Base-by-base conservation (phyloP, 2,888 invertebrate genomes). In the Calliopum simillimum region DNA sequence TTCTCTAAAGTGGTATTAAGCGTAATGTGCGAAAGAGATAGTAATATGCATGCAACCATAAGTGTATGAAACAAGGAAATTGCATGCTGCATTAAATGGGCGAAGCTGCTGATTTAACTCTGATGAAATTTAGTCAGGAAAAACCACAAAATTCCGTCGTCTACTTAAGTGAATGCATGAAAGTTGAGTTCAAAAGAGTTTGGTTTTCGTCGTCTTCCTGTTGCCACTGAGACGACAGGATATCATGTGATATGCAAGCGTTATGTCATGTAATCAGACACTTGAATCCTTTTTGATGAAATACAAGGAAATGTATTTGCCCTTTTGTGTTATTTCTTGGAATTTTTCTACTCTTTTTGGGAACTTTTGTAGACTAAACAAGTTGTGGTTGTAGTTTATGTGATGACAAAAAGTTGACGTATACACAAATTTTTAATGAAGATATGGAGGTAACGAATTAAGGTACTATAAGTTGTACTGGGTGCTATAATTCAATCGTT, bases 1-100 rank as follows among this genome's bases (percentile, higher is more conserved):
- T 73, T 66, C 46, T 46, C 47, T 69, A 69, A 75, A 75, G 70
- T 74, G 73, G 64, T 41, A 67, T 47, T 67, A 67, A 67, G 59
- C 44, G 67, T 49, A 66, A 56, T 25, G 66, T 46, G 46, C 58
- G 65, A 65, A 23, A 44, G 65, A 53, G 53, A 55, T 21, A 43
- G 23, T 3, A n/a, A 16, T 3, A 59, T 1, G 59, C 16, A 4
- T 14, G 25, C 6, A 19, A 58, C 14, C 43, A 25, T 0, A 63
- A 5, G 3, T 23, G 25, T 12, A 47, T n/a, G 41, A 14, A 25
- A 65, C 16, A 44, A 41, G 55, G 21, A 43, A 33, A 33, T 33
- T 33, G 33, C 33, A 33, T 33, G 33, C 33, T 33, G 33, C 33
- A 33, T 33, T 33, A 33, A 33, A 33, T 33, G 33, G 33, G 33